Percentiles rank a stretch among this genome's conserved stretches.
phyloP scores from a whole-genome alignment of 2,888 invertebrate species.

The Tipula confusa region DNA sequence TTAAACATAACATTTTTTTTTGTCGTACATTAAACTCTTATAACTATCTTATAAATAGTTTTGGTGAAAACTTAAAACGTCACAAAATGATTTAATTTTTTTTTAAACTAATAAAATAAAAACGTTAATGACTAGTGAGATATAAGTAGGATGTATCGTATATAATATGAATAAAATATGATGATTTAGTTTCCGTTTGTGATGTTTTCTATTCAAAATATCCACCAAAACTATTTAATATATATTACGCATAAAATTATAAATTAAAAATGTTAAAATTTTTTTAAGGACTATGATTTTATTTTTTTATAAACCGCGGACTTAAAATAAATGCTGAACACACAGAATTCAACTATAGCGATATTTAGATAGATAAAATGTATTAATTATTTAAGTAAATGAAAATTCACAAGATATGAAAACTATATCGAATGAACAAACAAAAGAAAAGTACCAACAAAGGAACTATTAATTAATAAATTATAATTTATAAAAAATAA shows the following conservation, averaged over 20 bases:
- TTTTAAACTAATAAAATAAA: neutral
- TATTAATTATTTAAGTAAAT: neutral
- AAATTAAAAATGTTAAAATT: neutral
- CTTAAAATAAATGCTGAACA: neutral
- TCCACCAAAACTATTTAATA: neutral
- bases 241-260: neutral
- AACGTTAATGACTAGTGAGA: neutral
- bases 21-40: neutral
- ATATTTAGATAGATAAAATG: too few relatives aligned
- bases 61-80: neutral
- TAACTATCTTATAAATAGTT: neutral
- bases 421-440: neutral
- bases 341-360: neutral
- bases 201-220: neutral
- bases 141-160: neutral
- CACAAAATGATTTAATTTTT: neutral
- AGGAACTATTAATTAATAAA: neutral
- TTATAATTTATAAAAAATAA: neutral
- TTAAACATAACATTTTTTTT: too few relatives aligned
- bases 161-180: neutral
- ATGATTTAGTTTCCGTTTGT: neutral
- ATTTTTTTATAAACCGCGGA: neutral
- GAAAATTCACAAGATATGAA: neutral
- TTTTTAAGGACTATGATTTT: neutral
- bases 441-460: neutral